These are phyloP conservation scores for Tenthredo amoena DNA, from an alignment of 2,888 invertebrate genomes.

Conservation along the genomic window DNA sequence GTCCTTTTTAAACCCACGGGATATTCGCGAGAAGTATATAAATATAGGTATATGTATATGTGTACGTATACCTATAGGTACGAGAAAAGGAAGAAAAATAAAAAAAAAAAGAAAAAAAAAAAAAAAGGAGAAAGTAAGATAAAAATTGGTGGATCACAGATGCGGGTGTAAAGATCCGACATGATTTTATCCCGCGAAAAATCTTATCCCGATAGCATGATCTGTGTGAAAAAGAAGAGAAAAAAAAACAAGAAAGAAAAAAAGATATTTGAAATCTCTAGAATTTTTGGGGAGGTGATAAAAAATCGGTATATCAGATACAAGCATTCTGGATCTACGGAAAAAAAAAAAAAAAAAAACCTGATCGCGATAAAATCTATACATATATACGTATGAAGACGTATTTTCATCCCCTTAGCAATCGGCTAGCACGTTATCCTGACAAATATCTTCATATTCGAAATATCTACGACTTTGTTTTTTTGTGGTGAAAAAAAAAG, in stretches of 20 bases:
- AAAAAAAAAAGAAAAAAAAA: background rate
- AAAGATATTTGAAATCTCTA: background rate
- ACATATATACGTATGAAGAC: background rate
- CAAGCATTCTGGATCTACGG: background rate
- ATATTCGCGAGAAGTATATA: background rate
- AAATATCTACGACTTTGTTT: slow-evolving; percentile 5
- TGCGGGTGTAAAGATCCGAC: background rate
- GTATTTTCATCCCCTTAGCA: background rate
- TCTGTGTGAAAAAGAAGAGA: background rate
- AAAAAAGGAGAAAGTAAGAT: background rate
- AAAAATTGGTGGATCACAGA: background rate
- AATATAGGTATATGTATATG: no score
- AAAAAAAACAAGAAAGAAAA: background rate
- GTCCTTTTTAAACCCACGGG: slow-evolving; percentile 3
- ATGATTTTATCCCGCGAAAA: background rate
- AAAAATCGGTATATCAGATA: background rate
- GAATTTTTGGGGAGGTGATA: background rate
- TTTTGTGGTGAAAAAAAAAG: background rate
- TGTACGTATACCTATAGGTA: background rate
- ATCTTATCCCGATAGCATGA: background rate
- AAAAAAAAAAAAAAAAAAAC: background rate
- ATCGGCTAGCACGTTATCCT: slow-evolving; percentile 2
- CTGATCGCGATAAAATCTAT: background rate
- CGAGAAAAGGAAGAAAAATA: background rate
- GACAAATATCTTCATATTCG: slow-evolving; percentile 18